Evolutionary conservation across 1,140 invertebrate genomes (phyloP).

Genomic region (Drosophila leontia): DNA sequence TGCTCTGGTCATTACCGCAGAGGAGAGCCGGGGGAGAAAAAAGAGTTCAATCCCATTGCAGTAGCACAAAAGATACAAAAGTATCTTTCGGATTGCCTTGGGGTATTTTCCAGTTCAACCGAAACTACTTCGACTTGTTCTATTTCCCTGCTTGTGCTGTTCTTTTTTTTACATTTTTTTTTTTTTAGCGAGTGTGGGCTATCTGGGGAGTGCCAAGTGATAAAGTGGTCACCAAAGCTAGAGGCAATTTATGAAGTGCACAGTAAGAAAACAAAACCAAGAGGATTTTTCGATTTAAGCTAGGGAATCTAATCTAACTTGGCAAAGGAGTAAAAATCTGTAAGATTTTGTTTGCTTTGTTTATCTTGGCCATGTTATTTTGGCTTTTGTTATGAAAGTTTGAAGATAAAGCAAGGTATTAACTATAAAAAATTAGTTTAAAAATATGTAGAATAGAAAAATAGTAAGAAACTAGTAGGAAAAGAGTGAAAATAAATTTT

Average conservation of each 20-base stretch:
- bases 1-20: conserved; percentile 78
- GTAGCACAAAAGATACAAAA: conserved; percentile 71
- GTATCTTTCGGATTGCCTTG: conserved; percentile 76
- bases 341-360: background rate
- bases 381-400: background rate
- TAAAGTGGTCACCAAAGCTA: conserved; percentile 52
- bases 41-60: conserved; percentile 46
- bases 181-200: conserved; percentile 16
- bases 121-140: conserved; percentile 51
- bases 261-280: conserved; percentile 21
- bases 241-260: conserved; percentile 53
- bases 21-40: conserved; percentile 13
- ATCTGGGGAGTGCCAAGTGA: conserved; percentile 46
- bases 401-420: background rate
- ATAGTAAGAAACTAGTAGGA: no score
- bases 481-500: background rate
- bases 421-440: background rate
- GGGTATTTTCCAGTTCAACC: conserved; percentile 64
- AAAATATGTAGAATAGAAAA: background rate
- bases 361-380: background rate
- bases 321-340: conserved; percentile 9
- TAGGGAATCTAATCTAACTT: conserved; percentile 4
- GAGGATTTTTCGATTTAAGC: background rate
- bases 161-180: conserved; percentile 13
- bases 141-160: conserved; percentile 28